A percentile compares a stretch with the other conserved stretches of the same genome.
phyloP scores from a whole-genome alignment of 2,888 invertebrate species.

The Thumatha senex region DNA sequence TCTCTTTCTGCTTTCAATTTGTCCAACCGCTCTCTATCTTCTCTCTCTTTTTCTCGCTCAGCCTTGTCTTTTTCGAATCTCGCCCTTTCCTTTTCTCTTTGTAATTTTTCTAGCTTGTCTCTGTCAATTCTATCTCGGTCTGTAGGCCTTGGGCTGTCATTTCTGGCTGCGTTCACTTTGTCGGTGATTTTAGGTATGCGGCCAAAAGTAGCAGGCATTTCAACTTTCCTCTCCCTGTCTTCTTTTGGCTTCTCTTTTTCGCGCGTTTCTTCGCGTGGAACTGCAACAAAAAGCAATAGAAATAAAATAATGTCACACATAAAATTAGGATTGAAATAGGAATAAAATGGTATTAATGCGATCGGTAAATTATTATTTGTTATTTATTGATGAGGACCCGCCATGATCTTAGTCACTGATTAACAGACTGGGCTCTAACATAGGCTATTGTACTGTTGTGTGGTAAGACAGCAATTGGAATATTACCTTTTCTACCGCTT shows the following conservation, averaged over 20 bases:
- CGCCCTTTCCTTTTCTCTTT: conserved; percentile 40
- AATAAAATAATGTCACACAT: background rate
- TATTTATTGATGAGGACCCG: no score
- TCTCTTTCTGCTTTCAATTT: conserved; percentile 71
- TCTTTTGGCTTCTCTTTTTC: conserved; percentile 7
- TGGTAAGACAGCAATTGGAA: no score
- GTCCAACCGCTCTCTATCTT: conserved; percentile 66
- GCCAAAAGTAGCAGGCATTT: conserved; percentile 52
- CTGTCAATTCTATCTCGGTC: conserved; percentile 49
- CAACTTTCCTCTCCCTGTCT: conserved; percentile 62
- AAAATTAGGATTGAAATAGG: background rate
- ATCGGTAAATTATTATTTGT: no score
- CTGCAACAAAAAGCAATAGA: conserved; percentile 13
- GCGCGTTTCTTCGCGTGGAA: conserved; percentile 7
- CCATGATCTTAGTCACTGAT: no score
- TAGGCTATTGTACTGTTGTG: no score
- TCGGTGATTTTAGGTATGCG: conserved; percentile 82
- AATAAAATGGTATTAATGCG: no score
- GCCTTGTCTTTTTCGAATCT: conserved; percentile 43
- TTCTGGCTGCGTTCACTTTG: conserved; percentile 49
- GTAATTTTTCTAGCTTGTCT: conserved; percentile 48
- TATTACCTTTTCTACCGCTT: conserved; percentile 49
- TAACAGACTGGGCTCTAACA: no score
- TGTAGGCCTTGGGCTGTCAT: conserved; percentile 48
- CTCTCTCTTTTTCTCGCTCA: conserved; percentile 56